These are phyloP conservation scores for Myiozetetes cayanensis DNA, from an alignment of 2,113 vertebrate genomes.

Conservation along the genomic window DNA sequence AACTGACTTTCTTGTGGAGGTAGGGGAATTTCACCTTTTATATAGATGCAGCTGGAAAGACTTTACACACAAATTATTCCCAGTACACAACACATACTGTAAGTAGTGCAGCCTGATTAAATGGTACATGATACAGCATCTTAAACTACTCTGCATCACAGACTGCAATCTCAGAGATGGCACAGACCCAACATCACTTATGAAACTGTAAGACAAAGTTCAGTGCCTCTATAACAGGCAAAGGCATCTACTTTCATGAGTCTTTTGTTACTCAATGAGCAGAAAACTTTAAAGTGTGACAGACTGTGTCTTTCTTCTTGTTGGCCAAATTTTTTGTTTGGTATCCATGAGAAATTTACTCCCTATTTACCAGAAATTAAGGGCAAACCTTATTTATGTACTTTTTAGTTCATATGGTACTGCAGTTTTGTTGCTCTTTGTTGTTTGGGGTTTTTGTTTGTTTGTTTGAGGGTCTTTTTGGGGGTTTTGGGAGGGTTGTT, in stretches of 20 bases:
- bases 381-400: not conserved
- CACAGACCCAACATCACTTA: not conserved
- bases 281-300: not conserved
- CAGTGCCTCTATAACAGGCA: not conserved
- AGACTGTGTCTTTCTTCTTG: not conserved
- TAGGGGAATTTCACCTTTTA: constrained; percentile 64
- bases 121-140: constrained; percentile 46
- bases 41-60: constrained; percentile 50
- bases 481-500: not conserved
- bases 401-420: not conserved
- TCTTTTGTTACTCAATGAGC: not conserved
- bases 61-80: constrained; percentile 59
- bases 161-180: constrained; percentile 3
- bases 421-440: not conserved
- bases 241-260: not conserved
- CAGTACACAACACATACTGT: constrained; percentile 43
- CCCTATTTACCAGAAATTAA: not conserved
- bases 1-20: not conserved
- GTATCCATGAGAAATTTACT: not conserved
- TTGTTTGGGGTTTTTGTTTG: not conserved
- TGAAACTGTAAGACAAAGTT: not conserved
- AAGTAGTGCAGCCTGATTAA: constrained; percentile 48
- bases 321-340: not conserved
- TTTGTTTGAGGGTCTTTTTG: not conserved
- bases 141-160: constrained; percentile 10